Percentiles rank a stretch among this genome's conserved stretches.
Conservation (phyloP, 2,797 vertebrate species). For the Limosa lapponica region DNA sequence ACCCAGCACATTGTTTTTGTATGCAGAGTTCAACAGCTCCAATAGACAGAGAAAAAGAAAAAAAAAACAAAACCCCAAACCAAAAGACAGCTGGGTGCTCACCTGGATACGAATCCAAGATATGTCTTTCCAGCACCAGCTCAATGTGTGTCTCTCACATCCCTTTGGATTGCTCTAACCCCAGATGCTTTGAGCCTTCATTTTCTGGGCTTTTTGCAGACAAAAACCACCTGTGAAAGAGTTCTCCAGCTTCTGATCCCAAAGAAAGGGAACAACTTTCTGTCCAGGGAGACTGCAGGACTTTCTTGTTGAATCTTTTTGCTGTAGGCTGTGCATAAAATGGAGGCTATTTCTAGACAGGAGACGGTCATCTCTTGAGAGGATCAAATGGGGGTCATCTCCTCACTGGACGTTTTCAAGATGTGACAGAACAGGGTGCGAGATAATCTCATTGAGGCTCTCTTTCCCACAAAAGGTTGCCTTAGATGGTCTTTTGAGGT, state of each 20-base stretch:
- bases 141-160: not conserved
- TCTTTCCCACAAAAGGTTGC: accelerated
- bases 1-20: not conserved
- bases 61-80: not conserved
- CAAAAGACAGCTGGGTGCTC: not conserved
- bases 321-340: not conserved
- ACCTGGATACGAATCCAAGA: not conserved
- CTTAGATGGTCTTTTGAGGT: not conserved
- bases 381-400: not conserved
- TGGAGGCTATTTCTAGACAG: not conserved
- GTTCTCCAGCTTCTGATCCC: not conserved
- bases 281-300: not conserved
- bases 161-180: not conserved
- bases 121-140: not conserved
- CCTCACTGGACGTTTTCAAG: not conserved
- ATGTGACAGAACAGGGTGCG: not conserved
- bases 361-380: not conserved
- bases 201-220: not conserved
- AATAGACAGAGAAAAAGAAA: not conserved
- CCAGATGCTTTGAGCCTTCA: not conserved
- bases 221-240: accelerated
- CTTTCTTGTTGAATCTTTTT: not conserved
- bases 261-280: not conserved
- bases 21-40: not conserved
- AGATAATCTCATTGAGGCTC: not conserved